Evolutionary conservation across 2,888 invertebrate genomes (phyloP).

Genomic region (Amiota communis): DNA sequence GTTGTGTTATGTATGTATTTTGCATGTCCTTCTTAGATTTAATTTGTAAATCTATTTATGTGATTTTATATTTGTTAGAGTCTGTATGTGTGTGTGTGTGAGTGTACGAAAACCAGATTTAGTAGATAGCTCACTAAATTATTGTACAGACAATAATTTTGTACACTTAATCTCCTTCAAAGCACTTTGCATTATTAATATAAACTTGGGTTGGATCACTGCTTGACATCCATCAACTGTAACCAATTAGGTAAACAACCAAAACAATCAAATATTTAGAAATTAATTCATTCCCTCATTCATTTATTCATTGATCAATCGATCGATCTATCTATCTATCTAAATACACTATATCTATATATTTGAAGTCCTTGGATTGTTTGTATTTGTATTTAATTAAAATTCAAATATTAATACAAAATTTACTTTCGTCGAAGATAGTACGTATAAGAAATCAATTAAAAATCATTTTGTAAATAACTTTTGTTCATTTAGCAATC

Average conservation of each 20-base stretch:
- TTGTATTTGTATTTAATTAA: background rate
- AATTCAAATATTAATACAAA: conserved; percentile 4
- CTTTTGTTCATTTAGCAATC: background rate
- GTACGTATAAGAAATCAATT: conserved; percentile 4
- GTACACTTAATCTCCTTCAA: background rate
- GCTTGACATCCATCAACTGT: too few species aligned
- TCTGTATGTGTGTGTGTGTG: too few species aligned
- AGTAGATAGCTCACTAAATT: conserved; percentile 39
- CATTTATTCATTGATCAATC: background rate
- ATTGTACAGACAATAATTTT: conserved; percentile 38
- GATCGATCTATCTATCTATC: background rate
- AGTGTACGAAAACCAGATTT: too few species aligned
- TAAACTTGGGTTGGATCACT: background rate
- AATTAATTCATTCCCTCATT: background rate
- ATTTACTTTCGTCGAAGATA: background rate
- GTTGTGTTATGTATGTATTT: too few species aligned
- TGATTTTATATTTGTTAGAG: background rate
- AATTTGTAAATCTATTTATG: conserved; percentile 26
- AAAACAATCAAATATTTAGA: background rate
- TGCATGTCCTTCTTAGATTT: too few species aligned
- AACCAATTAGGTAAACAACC: background rate
- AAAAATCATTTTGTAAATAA: background rate
- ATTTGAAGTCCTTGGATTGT: background rate
- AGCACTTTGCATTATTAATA: background rate
- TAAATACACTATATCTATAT: background rate